Percentiles rank a stretch among this genome's conserved stretches.
These are phyloP conservation scores for Euplagia quadripunctaria DNA, from an alignment of 2,888 invertebrate species.

Conservation along the genomic window DNA sequence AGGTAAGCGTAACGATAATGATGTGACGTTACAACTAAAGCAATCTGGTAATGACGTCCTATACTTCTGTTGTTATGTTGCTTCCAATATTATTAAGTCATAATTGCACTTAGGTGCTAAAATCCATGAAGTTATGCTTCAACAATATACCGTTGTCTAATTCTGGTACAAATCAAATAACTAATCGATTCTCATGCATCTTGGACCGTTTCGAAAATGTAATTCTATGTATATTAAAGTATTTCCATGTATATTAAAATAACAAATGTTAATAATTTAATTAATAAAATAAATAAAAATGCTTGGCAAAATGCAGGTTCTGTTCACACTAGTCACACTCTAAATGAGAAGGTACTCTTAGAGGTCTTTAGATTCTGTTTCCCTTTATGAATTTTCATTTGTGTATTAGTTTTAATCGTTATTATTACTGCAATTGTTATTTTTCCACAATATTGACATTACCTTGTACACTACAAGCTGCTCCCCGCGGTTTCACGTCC, in stretches of 20 bases:
- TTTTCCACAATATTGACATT: too few relatives aligned
- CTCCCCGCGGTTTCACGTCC: too few relatives aligned
- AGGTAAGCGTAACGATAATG: not conserved
- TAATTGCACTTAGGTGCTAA: constrained; percentile 5
- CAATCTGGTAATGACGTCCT: not conserved
- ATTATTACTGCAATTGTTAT: too few relatives aligned
- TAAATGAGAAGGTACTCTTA: too few relatives aligned
- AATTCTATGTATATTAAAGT: not conserved
- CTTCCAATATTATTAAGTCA: not conserved
- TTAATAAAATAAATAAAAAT: not conserved
- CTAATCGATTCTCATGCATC: constrained; percentile 11
- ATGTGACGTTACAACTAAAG: not conserved
- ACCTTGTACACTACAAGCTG: too few relatives aligned
- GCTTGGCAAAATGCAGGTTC: not conserved
- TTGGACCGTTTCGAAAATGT: not conserved
- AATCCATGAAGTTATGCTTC: constrained; percentile 14
- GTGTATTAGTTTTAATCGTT: too few relatives aligned
- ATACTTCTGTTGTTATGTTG: not conserved
- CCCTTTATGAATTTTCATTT: too few relatives aligned
- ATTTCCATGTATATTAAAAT: not conserved
- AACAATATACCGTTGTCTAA: constrained; percentile 13
- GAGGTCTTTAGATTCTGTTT: too few relatives aligned
- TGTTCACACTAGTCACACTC: too few relatives aligned
- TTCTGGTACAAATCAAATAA: constrained; percentile 12
- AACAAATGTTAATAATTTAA: not conserved